Base-by-base conservation (phyloP, 2,888 invertebrate species). In the Agrilus cyanescens region DNA sequence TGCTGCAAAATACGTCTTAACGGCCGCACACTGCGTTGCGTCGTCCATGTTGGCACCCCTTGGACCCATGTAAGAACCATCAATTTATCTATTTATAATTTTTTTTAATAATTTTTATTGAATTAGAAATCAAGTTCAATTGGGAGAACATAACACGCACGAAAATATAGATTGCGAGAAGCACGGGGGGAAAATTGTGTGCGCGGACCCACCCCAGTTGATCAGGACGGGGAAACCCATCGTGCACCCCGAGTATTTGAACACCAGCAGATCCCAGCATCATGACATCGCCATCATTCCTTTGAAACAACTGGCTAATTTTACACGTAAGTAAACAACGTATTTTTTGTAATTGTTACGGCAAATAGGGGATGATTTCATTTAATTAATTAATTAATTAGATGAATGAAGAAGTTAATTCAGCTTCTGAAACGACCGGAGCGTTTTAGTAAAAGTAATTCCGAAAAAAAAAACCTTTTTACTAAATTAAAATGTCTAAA, bases 21-120 rank as follows among this genome's bases (percentile, higher is more conserved):
- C 76, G 0, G 75, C 75, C 2, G 73, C 65, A 0, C 75, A 75
- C 52, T 76, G 76, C 50, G 62, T 65, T 0, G 33, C 39, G 15
- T 49, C 52, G 6, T 47, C 50, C 7, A 41, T 41, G 4, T 39
- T 53, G 10, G 34, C 43, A 25, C 32, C 47, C 12, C 36, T 51
- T 13, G 69, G 67, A 29, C 60, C 47, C 32, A 61, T 72, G 73
- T 72, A 56, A 65, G 70, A 50, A 1, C 14, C 12, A 4, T 32
- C 25, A 4, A 15, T 1, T 15, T n/a, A 38, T 15, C 30, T 14
- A 12, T 12, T 20, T 31, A 12, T 2, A 30, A 31, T 13, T 12
- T 12, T 14, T 5, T 13, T 7, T 13, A 37, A 12, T 12, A 20
- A 5, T 36, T 32, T 37, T 18, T 10, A 30, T 32, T 4, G 10